Conservation (phyloP, 2,888 invertebrate species). For the Drosophila longiperda region DNA sequence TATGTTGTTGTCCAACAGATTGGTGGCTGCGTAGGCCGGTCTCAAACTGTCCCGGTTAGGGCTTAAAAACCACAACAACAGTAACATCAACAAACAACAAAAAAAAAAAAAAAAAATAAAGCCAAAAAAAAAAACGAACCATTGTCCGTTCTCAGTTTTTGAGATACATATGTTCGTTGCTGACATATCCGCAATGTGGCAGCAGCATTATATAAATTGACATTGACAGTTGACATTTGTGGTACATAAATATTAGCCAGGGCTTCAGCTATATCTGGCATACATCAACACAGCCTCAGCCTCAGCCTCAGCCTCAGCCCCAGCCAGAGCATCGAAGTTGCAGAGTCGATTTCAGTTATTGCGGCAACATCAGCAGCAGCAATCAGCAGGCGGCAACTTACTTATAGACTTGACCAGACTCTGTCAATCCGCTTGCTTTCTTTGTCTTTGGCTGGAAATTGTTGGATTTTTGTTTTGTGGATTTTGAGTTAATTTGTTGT, state of each 20-base stretch:
- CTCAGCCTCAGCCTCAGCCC: conserved; percentile 38
- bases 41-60: conserved; percentile 53
- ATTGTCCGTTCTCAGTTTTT: conserved; percentile 62
- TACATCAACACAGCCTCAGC: conserved; percentile 62
- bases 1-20: conserved; percentile 65
- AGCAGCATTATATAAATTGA: conserved; percentile 80
- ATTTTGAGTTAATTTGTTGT: conserved; percentile 78
- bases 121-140: conserved; percentile 17
- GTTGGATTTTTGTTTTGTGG: conserved; percentile 19
- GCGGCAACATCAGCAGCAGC: conserved; percentile 42
- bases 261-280: conserved; percentile 47
- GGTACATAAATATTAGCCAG: conserved; percentile 80
- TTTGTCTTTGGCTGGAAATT: conserved; percentile 42
- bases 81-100: conserved; percentile 25
- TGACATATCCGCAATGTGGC: conserved; percentile 81
- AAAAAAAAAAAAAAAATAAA: conserved; percentile 14
- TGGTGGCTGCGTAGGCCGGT: conserved; percentile 54
- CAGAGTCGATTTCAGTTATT: conserved; percentile 37
- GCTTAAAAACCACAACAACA: conserved; percentile 45
- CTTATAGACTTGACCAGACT: conserved; percentile 71
- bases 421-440: conserved; percentile 63
- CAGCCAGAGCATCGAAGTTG: conserved; percentile 28
- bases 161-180: conserved; percentile 76
- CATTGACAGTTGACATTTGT: conserved; percentile 80
- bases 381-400: conserved; percentile 77